phyloP scores from a whole-genome alignment of 2,113 vertebrate species.

The Equus przewalskii region DNA sequence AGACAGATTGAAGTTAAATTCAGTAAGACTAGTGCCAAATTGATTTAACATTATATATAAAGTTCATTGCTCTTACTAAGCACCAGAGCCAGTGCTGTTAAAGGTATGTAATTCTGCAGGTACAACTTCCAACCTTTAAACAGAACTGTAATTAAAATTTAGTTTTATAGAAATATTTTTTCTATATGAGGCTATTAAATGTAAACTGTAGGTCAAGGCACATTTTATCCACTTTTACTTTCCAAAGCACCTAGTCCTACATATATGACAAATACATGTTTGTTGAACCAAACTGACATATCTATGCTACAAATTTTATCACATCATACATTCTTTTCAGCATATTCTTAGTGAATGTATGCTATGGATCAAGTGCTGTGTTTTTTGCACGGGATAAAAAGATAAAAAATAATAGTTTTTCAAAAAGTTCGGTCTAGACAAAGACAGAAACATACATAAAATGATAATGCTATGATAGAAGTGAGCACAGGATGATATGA shows the following conservation, averaged over 20 bases:
- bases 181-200: background rate
- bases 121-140: conserved; percentile 48
- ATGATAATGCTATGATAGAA: background rate
- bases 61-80: conserved; percentile 10
- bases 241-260: background rate
- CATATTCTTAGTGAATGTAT: background rate
- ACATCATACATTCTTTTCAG: background rate
- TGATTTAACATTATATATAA: conserved; percentile 47
- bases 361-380: background rate
- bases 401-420: background rate
- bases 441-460: background rate
- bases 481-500: background rate
- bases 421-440: background rate
- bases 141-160: conserved; percentile 45
- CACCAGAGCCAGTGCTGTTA: background rate
- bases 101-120: conserved; percentile 13
- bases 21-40: conserved; percentile 10
- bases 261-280: background rate
- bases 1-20: background rate
- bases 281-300: background rate
- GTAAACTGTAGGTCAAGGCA: conserved; percentile 2
- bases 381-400: background rate
- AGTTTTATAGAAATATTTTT: background rate
- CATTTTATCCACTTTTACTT: background rate
- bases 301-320: background rate